Evolutionary conservation across 23 tunicate species (phyloP), one percentile per base, ranked within the genome.

Genomic region (Botrylloides violaceus): DNA sequence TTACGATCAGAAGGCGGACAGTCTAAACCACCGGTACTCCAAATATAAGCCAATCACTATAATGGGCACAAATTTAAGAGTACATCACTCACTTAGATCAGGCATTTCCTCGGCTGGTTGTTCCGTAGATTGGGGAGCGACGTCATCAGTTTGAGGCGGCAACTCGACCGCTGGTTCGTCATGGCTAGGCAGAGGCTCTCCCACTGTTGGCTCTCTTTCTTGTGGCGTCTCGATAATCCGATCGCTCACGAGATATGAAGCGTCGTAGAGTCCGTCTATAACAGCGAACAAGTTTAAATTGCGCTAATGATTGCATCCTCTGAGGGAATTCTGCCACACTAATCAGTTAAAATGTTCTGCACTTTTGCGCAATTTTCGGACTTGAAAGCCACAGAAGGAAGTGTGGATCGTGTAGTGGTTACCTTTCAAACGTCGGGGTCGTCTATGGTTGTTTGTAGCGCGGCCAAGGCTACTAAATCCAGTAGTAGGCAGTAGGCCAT

Each of bases 51-150:
- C 55, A 59, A 59, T 12, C 6, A 22, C 64, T 12, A 26, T 59
- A 18, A 26, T 47, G 47, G 31, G 61, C 7, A 3, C 3, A 4
- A 12, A 7, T 48, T 50, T 4, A 4, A 0, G 0, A 56, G 36
- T 29, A 58, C 29, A 19, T 20, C 43, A 9, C 64, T 36, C 47
- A 80, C 86, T 55, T 2, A 81, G 37, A 55, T 81, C 86, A 0
- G 86, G 86, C 86, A 81, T 81, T 73, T 73, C 79, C 53, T 79
- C 83, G n/a, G 32, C 76, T 23, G 21, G 57, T 33, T 29, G 58
- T 24, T 32, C 29, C 21, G 31, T 65, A 3, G 66, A 38, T 55
- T 72, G 34, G 15, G 47, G 35, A 12, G 65, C 36, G 50, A 36
- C 65, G 5, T 19, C 49, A 15, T 64, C 66, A 1, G 2, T 76